Percentiles rank a stretch among this genome's conserved stretches.
Conservation (phyloP, 2,113 vertebrate species). For the Canis aureus region DNA sequence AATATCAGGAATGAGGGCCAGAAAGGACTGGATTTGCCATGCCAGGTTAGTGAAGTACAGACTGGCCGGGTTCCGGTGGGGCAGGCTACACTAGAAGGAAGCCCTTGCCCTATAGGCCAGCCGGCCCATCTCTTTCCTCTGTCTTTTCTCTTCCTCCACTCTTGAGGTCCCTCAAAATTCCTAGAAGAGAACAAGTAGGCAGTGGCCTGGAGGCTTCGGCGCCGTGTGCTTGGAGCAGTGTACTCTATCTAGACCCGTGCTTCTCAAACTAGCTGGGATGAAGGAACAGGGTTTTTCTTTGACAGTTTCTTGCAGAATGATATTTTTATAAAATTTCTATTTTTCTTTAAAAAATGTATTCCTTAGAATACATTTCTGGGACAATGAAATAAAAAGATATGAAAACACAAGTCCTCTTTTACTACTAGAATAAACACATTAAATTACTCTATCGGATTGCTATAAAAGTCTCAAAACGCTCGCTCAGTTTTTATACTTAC, state of each 20-base stretch:
- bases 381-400: not conserved
- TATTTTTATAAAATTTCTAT: conserved; percentile 31
- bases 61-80: not conserved
- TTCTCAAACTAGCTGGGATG: not conserved
- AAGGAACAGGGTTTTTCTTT: not conserved
- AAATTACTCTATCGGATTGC: not conserved
- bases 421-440: not conserved
- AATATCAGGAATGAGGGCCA: not conserved
- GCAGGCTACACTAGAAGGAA: not conserved
- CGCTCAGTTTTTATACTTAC: not conserved
- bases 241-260: not conserved
- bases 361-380: not conserved
- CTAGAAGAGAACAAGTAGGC: not conserved
- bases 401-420: not conserved
- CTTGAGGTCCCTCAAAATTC: not conserved
- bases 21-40: not conserved
- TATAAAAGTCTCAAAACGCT: not conserved
- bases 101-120: not conserved
- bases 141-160: not conserved
- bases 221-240: not conserved
- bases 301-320: not conserved
- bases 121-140: no score
- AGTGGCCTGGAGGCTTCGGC: not conserved
- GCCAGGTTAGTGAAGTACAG: not conserved
- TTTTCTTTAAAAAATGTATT: conserved; percentile 25